phyloP scores from a whole-genome alignment of 2,888 invertebrate species.

The Lomographa bimaculata region DNA sequence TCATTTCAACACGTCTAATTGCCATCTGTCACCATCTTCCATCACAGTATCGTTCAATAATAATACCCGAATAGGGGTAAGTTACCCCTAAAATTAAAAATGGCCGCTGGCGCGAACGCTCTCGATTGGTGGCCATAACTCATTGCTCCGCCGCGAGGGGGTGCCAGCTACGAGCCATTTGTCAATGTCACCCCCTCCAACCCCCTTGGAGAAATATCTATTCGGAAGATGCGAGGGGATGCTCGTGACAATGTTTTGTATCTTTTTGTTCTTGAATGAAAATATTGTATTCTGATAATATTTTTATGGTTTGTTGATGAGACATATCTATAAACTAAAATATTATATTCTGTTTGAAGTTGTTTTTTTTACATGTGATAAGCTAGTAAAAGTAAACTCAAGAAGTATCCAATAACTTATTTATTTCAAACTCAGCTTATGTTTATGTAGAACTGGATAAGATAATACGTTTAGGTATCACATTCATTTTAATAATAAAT shows the following conservation, averaged over 20 bases:
- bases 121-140: conserved; percentile 79
- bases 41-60: conserved; percentile 41
- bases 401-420: no score
- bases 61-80: conserved; percentile 67
- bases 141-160: conserved; percentile 73
- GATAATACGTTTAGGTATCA: no score
- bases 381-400: no score
- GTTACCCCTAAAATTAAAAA: conserved; percentile 81
- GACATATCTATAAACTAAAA: no score
- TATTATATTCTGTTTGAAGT: no score
- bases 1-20: conserved; percentile 2
- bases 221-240: conserved; percentile 66
- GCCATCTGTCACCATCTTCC: conserved; percentile 27
- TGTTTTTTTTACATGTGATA: no score
- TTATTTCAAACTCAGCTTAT: no score
- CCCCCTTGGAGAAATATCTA: conserved; percentile 63
- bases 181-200: conserved; percentile 62
- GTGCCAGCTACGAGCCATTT: conserved; percentile 70
- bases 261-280: conserved; percentile 35
- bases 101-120: conserved; percentile 73
- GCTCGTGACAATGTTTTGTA: conserved; percentile 59
- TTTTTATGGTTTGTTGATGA: conserved; percentile 4
- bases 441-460: no score
- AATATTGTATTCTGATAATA: conserved; percentile 13
- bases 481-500: no score